These are phyloP conservation scores for Pardosa pseudoannulata DNA, from an alignment of 2,888 invertebrate genomes.

Conservation along the genomic window DNA sequence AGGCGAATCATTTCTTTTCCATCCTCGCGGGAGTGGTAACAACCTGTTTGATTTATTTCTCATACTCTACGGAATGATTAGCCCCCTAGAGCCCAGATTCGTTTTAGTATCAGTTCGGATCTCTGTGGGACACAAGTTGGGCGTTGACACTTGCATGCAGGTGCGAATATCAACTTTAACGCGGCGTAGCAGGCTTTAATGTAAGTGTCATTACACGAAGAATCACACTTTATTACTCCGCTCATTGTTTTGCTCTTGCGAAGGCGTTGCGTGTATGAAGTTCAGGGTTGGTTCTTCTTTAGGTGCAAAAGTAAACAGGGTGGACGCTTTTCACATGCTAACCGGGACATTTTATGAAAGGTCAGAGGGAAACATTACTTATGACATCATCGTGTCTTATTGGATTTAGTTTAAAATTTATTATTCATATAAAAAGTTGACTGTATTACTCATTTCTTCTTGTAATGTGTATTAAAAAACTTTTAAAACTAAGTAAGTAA, in stretches of 20 bases:
- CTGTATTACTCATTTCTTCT: no score
- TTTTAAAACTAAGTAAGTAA: no score
- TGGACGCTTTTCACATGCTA: no score
- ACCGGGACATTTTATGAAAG: no score
- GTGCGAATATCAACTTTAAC: slow-evolving; percentile 62
- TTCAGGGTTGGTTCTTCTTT: no score
- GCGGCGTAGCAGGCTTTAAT: slow-evolving; percentile 50
- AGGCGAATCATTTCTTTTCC: not conserved
- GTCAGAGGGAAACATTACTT: no score
- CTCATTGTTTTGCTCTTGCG: not conserved
- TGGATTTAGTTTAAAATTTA: no score
- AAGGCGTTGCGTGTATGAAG: slow-evolving; percentile 2
- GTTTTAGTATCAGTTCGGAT: slow-evolving; percentile 61
- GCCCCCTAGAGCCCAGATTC: slow-evolving; percentile 56
- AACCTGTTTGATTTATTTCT: slow-evolving; percentile 63
- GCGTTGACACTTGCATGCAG: slow-evolving; percentile 53
- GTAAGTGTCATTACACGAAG: slow-evolving; percentile 34
- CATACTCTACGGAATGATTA: slow-evolving; percentile 49
- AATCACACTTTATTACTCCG: not conserved
- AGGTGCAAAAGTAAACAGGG: no score
- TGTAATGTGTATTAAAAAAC: no score
- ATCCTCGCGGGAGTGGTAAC: slow-evolving; percentile 54
- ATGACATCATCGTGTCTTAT: no score
- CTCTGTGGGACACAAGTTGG: slow-evolving; percentile 26
- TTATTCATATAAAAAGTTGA: no score